Conservation (phyloP, 35 echinoderm and acorn worm genomes). For the Patiria miniata region DNA sequence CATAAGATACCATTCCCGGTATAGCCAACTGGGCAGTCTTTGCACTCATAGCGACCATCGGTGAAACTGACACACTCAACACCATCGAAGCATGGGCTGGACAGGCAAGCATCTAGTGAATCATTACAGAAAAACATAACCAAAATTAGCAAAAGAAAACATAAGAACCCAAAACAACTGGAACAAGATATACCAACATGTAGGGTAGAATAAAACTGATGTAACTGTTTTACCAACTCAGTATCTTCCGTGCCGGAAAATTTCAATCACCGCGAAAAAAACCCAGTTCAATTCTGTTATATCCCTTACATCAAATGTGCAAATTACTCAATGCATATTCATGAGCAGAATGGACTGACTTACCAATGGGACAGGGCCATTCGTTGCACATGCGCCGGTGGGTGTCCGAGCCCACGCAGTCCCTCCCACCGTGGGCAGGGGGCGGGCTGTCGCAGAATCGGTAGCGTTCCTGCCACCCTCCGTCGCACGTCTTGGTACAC, state of each 20-base stretch:
- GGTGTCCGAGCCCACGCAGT: constrained; percentile 41
- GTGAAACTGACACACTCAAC: constrained; percentile 75
- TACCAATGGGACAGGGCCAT: constrained; percentile 84
- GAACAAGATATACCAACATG: no score
- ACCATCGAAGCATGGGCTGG: constrained; percentile 94
- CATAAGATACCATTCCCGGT: constrained; percentile 78
- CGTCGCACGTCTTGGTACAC: constrained; percentile 89
- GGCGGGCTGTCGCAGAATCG: constrained; percentile 80
- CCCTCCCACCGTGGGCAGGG: constrained; percentile 69
- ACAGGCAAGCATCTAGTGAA: constrained; percentile 90
- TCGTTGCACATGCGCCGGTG: constrained; percentile 75
- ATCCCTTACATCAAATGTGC: no score
- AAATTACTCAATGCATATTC: no score
- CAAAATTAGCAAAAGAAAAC: no score
- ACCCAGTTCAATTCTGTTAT: no score
- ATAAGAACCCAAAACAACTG: no score
- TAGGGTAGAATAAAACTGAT: no score
- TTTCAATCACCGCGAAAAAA: no score
- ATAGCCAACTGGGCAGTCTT: constrained; percentile 80
- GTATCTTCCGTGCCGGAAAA: no score
- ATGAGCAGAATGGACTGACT: no score
- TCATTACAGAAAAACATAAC: no score
- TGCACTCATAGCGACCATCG: constrained; percentile 84
- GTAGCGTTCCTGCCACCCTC: constrained; percentile 65
- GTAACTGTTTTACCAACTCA: no score